Conservation (phyloP, 2,888 invertebrate species). For the Pediacus dermestoides region DNA sequence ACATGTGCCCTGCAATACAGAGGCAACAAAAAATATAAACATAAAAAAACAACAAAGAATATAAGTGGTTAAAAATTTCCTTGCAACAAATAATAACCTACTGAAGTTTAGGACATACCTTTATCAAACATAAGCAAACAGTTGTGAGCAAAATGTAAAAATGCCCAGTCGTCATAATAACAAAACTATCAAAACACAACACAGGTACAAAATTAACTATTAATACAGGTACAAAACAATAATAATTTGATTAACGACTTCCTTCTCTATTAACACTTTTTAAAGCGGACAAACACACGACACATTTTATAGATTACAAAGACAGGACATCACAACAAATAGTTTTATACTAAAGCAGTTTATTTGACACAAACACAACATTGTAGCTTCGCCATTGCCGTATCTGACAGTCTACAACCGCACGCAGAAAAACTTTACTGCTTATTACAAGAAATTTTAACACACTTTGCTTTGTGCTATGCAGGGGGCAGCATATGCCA, state of each 20-base stretch:
- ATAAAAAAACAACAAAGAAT: conserved; percentile 1
- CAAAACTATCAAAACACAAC: conserved; percentile 9
- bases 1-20: no score
- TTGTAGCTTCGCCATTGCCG: conserved; percentile 3
- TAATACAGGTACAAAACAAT: conserved; percentile 3
- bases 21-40: neutral
- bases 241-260: conserved; percentile 1
- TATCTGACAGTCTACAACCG: conserved; percentile 2
- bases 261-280: neutral
- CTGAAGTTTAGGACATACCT: no score
- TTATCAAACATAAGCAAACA: conserved; percentile 22
- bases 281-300: conserved; percentile 2
- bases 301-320: conserved; percentile 1
- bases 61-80: neutral
- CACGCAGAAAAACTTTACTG: no score
- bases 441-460: no score
- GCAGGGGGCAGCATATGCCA: no score
- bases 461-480: no score
- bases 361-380: conserved; percentile 3
- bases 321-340: conserved; percentile 2
- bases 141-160: conserved; percentile 22
- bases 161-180: conserved; percentile 20
- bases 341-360: conserved; percentile 2
- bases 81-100: no score
- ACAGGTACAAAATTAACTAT: conserved; percentile 13